Conservation (phyloP, 2,113 vertebrate genomes). For the Aldabrachelys gigantea region DNA sequence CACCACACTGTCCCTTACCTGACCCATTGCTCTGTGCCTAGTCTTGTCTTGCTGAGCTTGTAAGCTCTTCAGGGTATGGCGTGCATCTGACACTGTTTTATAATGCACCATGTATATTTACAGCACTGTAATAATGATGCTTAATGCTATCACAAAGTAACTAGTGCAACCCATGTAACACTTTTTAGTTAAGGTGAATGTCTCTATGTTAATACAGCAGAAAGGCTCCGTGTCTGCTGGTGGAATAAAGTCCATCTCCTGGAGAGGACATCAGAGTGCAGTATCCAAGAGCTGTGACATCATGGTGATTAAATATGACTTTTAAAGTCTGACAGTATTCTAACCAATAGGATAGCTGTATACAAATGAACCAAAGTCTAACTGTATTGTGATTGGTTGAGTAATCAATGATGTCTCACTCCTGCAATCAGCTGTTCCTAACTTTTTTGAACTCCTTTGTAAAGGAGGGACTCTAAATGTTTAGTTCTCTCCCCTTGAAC, state of each 20-base stretch:
- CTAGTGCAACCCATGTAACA: not conserved
- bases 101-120: not conserved
- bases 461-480: not conserved
- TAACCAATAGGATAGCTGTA: accelerated
- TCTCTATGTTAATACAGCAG: not conserved
- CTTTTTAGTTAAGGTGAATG: not conserved
- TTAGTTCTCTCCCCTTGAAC: not conserved
- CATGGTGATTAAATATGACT: not conserved
- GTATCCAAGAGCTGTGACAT: not conserved
- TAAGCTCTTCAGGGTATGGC: not conserved
- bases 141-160: not conserved
- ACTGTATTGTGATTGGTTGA: not conserved
- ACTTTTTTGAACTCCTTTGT: not conserved
- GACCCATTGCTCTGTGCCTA: not conserved
- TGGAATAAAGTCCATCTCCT: accelerated
- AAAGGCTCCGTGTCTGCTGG: not conserved
- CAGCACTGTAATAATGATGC: not conserved
- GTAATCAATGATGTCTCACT: not conserved
- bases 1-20: not conserved
- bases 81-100: not conserved
- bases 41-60: not conserved
- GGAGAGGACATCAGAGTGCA: accelerated
- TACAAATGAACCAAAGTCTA: not conserved
- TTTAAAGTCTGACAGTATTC: too few relatives aligned
- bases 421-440: not conserved